phyloP scores from a whole-genome alignment of 2,797 vertebrate genomes.

The Poeciliopsis infans region DNA sequence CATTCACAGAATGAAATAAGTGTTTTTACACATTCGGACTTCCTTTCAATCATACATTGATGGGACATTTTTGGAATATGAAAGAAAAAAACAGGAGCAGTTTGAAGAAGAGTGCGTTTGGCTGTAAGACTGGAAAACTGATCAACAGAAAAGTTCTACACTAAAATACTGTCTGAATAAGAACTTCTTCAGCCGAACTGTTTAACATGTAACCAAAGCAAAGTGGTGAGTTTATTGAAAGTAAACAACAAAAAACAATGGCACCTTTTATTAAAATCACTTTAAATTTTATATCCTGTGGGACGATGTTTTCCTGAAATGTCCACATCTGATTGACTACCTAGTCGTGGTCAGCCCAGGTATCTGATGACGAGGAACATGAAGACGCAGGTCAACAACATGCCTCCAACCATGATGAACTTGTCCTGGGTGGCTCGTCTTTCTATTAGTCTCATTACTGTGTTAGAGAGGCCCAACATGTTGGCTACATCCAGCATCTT shows the following conservation, averaged over 20 bases:
- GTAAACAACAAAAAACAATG: slow-evolving; percentile 17
- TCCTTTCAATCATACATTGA: slow-evolving; percentile 5
- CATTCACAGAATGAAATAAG: background rate
- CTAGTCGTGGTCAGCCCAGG: slow-evolving; percentile 84
- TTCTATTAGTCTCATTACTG: slow-evolving; percentile 96
- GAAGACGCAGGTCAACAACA: slow-evolving; percentile 92
- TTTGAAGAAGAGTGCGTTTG: slow-evolving; percentile 32
- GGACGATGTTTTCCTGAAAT: slow-evolving; percentile 55
- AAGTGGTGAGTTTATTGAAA: slow-evolving; percentile 13
- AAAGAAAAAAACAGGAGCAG: slow-evolving; percentile 40
- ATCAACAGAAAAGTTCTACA: slow-evolving; percentile 2
- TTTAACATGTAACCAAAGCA: slow-evolving; percentile 26
- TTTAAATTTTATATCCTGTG: slow-evolving; percentile 61
- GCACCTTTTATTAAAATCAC: slow-evolving; percentile 26
- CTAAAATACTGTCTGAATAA: slow-evolving; percentile 56
- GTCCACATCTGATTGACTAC: slow-evolving; percentile 36
- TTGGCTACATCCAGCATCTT: slow-evolving; percentile 98
- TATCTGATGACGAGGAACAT: slow-evolving; percentile 94
- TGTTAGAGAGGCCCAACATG: slow-evolving; percentile 96
- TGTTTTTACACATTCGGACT: slow-evolving; percentile 9
- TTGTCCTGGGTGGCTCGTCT: slow-evolving; percentile 96
- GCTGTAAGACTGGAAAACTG: slow-evolving; percentile 24
- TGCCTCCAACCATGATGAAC: slow-evolving; percentile 96
- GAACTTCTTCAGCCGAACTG: slow-evolving; percentile 8
- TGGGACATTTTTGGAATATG: slow-evolving; percentile 17